phyloP scores from a whole-genome alignment of 2,888 invertebrate species.

The Buathra laborator region DNA sequence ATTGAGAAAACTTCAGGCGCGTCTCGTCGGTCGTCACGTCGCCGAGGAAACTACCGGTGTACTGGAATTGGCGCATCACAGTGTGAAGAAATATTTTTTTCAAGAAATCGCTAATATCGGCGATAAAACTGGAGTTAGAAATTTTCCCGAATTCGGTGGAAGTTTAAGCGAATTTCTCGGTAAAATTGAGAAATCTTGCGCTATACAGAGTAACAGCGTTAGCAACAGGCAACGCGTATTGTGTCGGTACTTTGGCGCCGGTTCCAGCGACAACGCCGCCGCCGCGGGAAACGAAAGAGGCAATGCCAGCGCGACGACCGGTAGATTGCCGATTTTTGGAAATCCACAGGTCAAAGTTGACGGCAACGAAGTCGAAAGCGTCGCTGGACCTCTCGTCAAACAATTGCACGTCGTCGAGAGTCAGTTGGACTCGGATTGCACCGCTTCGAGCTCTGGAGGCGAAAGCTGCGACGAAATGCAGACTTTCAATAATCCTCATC shows the following conservation, averaged over 20 bases:
- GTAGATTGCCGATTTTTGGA: slow-evolving; percentile 81
- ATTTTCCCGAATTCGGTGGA: slow-evolving; percentile 81
- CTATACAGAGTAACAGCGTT: slow-evolving; percentile 82
- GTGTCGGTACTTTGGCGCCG: slow-evolving; percentile 87
- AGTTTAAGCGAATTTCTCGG: slow-evolving; percentile 81
- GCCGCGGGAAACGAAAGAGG: slow-evolving; percentile 24
- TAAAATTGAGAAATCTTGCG: slow-evolving; percentile 82
- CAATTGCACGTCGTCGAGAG: slow-evolving; percentile 91
- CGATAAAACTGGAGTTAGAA: slow-evolving; percentile 72
- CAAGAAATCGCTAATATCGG: slow-evolving; percentile 81
- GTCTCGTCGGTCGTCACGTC: slow-evolving; percentile 91
- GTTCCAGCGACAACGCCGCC: slow-evolving; percentile 82
- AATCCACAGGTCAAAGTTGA: slow-evolving; percentile 81
- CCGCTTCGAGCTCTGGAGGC: slow-evolving; percentile 96
- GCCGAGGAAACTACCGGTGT: slow-evolving; percentile 93
- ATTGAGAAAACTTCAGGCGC: slow-evolving; percentile 91
- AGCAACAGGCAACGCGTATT: slow-evolving; percentile 79
- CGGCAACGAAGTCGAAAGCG: slow-evolving; percentile 88
- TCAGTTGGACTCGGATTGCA: slow-evolving; percentile 96
- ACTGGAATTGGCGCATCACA: slow-evolving; percentile 90
- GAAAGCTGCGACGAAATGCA: slow-evolving; percentile 97
- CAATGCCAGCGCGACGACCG: slow-evolving; percentile 70
- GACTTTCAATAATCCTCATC: slow-evolving; percentile 91
- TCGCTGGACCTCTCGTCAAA: slow-evolving; percentile 90
- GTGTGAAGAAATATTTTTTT: slow-evolving; percentile 83